Conservation (phyloP, 2,888 invertebrate species). For the Brachycybe producta region DNA sequence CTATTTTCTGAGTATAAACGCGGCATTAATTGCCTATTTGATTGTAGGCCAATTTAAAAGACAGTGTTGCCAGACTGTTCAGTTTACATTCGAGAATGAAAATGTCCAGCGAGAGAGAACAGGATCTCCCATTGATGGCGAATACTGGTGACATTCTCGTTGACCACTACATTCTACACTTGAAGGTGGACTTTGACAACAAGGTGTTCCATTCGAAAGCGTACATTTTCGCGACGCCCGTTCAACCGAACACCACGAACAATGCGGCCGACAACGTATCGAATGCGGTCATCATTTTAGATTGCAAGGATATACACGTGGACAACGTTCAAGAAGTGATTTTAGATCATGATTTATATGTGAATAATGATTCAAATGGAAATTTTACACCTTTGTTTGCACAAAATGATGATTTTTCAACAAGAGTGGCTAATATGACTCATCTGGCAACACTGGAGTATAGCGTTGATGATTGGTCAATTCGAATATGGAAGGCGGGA, state of each 20-base stretch:
- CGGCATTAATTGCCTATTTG: too few relatives aligned
- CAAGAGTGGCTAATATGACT: too few relatives aligned
- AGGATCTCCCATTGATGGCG: constrained; percentile 20
- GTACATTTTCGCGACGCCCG: constrained; percentile 18
- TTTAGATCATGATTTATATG: background rate
- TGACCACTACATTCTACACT: constrained; percentile 20
- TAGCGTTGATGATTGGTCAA: constrained; percentile 18
- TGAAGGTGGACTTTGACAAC: constrained; percentile 18
- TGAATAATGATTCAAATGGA: background rate
- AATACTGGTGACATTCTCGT: constrained; percentile 21
- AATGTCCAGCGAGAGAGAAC: constrained; percentile 19
- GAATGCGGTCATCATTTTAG: background rate
- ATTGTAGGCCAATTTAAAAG: too few relatives aligned
- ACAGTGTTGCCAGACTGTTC: too few relatives aligned
- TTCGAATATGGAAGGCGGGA: constrained; percentile 18
- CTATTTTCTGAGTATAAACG: too few relatives aligned
- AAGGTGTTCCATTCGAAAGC: constrained; percentile 17
- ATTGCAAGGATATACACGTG: constrained; percentile 3
- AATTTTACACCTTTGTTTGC: too few relatives aligned
- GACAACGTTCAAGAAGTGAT: constrained; percentile 2
- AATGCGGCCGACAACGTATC: too few relatives aligned
- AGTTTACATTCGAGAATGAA: too few relatives aligned
- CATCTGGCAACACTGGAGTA: constrained; percentile 12
- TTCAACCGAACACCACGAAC: too few relatives aligned
- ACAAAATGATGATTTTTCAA: too few relatives aligned